Percentiles rank a stretch among this genome's conserved stretches.
These are phyloP conservation scores for Sebastes steindachneri DNA, from an alignment of 2,797 vertebrate genomes.

Conservation along the genomic window DNA sequence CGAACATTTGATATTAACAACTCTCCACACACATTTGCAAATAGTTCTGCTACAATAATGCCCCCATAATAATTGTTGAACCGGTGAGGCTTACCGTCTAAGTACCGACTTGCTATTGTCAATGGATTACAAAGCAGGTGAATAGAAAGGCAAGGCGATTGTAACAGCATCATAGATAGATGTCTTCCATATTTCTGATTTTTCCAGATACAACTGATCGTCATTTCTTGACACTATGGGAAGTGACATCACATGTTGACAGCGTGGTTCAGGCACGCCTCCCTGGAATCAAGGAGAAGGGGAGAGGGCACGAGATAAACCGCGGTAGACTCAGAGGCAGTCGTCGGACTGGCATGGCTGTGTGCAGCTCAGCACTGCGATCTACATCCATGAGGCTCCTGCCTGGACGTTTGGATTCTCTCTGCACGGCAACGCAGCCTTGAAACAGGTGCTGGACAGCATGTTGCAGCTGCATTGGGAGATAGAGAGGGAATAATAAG, in stretches of 20 bases:
- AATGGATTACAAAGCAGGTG: neutral
- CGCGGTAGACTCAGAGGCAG: slow-evolving; percentile 65
- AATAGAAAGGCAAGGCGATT: neutral
- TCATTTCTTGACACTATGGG: slow-evolving; percentile 63
- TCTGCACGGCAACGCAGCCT: slow-evolving; percentile 70
- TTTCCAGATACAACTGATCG: slow-evolving; percentile 10
- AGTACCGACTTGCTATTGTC: neutral
- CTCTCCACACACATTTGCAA: too few species aligned
- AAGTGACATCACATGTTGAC: slow-evolving; percentile 85
- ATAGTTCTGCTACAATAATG: too few species aligned
- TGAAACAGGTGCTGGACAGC: slow-evolving; percentile 63
- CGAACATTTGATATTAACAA: neutral
- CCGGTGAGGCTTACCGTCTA: neutral
- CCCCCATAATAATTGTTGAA: neutral
- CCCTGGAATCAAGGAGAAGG: slow-evolving; percentile 68
- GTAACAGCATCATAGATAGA: neutral
- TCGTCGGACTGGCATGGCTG: slow-evolving; percentile 70
- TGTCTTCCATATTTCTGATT: neutral
- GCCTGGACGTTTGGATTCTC: slow-evolving; percentile 73
- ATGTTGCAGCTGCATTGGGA: slow-evolving; percentile 59
- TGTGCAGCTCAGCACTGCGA: slow-evolving; percentile 62
- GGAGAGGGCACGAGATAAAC: slow-evolving; percentile 73
- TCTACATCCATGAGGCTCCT: slow-evolving; percentile 68
- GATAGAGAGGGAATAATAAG: slow-evolving; percentile 59
- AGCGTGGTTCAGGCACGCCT: slow-evolving; percentile 73